These are phyloP conservation scores for Heliconius hewitsoni DNA, from an alignment of 1,140 invertebrate genomes.

Conservation along the genomic window DNA sequence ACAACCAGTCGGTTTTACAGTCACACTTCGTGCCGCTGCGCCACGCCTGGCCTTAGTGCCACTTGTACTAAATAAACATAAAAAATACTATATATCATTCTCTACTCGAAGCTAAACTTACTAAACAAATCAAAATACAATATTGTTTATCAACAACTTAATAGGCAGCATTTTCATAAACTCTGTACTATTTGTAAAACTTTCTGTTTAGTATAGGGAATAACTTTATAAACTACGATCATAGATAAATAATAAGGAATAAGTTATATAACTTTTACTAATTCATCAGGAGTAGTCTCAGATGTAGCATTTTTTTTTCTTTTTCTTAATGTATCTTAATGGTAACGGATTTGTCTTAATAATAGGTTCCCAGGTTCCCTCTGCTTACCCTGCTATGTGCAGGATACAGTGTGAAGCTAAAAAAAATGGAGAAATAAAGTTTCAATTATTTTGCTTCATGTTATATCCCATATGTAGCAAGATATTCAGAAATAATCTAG, in stretches of 20 bases:
- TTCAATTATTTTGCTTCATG: too few relatives aligned
- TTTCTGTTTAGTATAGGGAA: not conserved
- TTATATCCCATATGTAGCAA: too few relatives aligned
- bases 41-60: too few relatives aligned
- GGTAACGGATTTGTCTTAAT: too few relatives aligned
- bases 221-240: not conserved
- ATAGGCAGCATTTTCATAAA: not conserved
- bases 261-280: not conserved
- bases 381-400: too few relatives aligned
- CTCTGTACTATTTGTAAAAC: not conserved
- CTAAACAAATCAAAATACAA: not conserved
- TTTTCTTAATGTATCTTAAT: not conserved
- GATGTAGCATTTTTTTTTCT: not conserved
- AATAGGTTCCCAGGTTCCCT: too few relatives aligned
- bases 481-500: too few relatives aligned
- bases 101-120: not conserved
- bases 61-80: not conserved
- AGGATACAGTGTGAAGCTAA: too few relatives aligned
- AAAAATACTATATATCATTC: not conserved
- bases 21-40: too few relatives aligned
- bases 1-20: too few relatives aligned
- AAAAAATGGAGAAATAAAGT: too few relatives aligned
- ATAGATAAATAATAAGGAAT: not conserved
- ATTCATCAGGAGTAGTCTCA: not conserved
- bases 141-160: conserved; percentile 1